These are phyloP conservation scores for Pelobates cultripes DNA, from an alignment of 2,797 vertebrate genomes.

Conservation along the genomic window DNA sequence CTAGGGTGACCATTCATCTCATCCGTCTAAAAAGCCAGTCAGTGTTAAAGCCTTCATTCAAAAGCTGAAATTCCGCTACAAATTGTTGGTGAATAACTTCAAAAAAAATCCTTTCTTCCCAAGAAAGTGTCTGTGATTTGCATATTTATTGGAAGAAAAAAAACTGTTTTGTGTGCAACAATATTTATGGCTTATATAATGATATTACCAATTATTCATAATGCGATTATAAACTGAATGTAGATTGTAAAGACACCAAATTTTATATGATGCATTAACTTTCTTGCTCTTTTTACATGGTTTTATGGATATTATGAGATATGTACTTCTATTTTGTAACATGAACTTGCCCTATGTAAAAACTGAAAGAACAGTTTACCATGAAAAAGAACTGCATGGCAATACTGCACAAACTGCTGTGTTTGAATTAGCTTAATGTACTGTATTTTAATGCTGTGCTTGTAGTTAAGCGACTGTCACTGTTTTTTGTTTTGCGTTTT, in stretches of 20 bases:
- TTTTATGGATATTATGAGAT: too few relatives aligned
- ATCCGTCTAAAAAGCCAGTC: conserved; percentile 59
- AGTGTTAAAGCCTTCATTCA: conserved; percentile 61
- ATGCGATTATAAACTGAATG: not conserved
- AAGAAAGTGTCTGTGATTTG: conserved; percentile 56
- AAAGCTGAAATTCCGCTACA: conserved; percentile 63
- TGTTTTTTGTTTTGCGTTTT: too few relatives aligned
- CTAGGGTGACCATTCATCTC: conserved; percentile 42
- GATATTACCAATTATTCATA: not conserved
- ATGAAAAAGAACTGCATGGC: too few relatives aligned
- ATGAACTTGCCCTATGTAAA: too few relatives aligned
- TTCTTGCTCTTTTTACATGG: not conserved
- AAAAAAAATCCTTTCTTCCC: conserved; percentile 55
- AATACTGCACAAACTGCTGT: too few relatives aligned
- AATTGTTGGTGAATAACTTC: conserved; percentile 65
- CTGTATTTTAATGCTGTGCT: too few relatives aligned
- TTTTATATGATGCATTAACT: not conserved
- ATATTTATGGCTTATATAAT: conserved; percentile 8
- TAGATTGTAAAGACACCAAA: not conserved
- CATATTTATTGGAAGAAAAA: conserved; percentile 63
- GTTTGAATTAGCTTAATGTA: too few relatives aligned
- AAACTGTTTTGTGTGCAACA: conserved; percentile 13
- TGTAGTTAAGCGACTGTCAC: too few relatives aligned
- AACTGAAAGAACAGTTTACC: too few relatives aligned
- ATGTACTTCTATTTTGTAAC: too few relatives aligned